A percentile compares a stretch with the other conserved stretches of the same genome.
Conservation (phyloP, 2,888 invertebrate genomes). For the Andrena marginata region DNA sequence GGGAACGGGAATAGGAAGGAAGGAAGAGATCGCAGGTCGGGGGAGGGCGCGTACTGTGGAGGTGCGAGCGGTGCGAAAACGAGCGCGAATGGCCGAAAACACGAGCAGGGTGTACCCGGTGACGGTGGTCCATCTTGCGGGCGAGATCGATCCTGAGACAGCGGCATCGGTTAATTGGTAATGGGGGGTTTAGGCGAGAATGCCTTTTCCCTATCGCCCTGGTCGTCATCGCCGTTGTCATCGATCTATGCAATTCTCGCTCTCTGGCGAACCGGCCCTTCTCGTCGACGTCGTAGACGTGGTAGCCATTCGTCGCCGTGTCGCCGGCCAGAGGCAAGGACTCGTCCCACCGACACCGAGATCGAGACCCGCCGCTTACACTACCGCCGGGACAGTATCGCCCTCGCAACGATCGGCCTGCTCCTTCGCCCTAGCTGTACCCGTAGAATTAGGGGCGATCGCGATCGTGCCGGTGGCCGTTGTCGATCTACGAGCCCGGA, state of each 20-base stretch:
- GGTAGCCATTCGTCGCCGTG: constrained; percentile 38
- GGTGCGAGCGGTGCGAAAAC: constrained; percentile 54
- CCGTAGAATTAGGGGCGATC: constrained; percentile 29
- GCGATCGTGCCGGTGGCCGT: constrained; percentile 25
- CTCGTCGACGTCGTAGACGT: constrained; percentile 68
- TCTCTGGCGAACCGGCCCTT: constrained; percentile 68
- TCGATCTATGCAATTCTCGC: constrained; percentile 57
- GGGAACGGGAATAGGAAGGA: constrained; percentile 3
- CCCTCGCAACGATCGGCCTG: constrained; percentile 18
- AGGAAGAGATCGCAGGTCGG: constrained; percentile 22
- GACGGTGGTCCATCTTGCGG: constrained; percentile 74
- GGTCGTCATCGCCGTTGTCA: constrained; percentile 78
- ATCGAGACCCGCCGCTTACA: not conserved
- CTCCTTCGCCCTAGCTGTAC: not conserved
- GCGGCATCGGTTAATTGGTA: constrained; percentile 81
- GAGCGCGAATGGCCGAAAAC: constrained; percentile 81
- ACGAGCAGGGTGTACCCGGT: constrained; percentile 74
- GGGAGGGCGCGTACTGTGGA: constrained; percentile 56
- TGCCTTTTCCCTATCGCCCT: constrained; percentile 83
- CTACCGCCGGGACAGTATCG: constrained; percentile 1
- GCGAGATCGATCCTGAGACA: constrained; percentile 77
- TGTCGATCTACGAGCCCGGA: constrained; percentile 25
- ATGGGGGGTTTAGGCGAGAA: constrained; percentile 85
- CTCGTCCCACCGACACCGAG: not conserved
- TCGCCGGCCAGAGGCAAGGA: constrained; percentile 37